Evolutionary conservation across 2,888 invertebrate genomes (phyloP), one percentile per base, ranked within the genome.

Genomic region (Plebejus argus): DNA sequence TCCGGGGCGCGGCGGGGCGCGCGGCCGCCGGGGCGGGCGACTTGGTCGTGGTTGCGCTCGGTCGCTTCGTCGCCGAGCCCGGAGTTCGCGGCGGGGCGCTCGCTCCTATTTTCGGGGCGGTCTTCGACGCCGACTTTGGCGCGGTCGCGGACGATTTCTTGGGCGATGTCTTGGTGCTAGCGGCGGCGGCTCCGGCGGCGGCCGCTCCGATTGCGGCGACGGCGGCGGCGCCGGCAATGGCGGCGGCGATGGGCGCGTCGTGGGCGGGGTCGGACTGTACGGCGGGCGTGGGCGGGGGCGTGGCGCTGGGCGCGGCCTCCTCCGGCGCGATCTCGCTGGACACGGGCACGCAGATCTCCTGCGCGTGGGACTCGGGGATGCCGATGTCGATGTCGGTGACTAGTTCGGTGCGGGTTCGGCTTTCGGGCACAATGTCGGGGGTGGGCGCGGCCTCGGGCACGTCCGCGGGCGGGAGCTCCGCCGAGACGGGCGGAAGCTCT

Each of bases 291-390:
- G 85, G 85, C 85, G 82, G 86, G 70, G 88, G 86, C 78, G 88
- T 84, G 70, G 83, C 83, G 39, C 80, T 82, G 66, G 84, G 87
- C 77, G 85, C 88, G 79, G 83, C 86, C 79, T 90, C 91, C 74
- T 91, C 91, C 45, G 85, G 84, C 45, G 85, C 86, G 72, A 92
- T 91, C 83, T 91, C 92, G 79, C 83, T 86, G 33, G 89, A 94
- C 87, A 86, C 94, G 82, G 87, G 94, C 83, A 88, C 91, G 90
- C 86, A 95, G 81, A 90, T 95, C 90, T 93, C 92, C 79, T 92
- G 92, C 76, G 93, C 93, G 71, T 89, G 88, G 45, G 89, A 91
- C 81, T 92, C 93, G 28, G 91, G 87, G 74, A 90, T 88, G 79
- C 89, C 91, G 71, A 90, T 89, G 80, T 92, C 92, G 78, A 92